These are phyloP conservation scores for Bibio marci DNA, from an alignment of 2,888 invertebrate species.

Conservation along the genomic window DNA sequence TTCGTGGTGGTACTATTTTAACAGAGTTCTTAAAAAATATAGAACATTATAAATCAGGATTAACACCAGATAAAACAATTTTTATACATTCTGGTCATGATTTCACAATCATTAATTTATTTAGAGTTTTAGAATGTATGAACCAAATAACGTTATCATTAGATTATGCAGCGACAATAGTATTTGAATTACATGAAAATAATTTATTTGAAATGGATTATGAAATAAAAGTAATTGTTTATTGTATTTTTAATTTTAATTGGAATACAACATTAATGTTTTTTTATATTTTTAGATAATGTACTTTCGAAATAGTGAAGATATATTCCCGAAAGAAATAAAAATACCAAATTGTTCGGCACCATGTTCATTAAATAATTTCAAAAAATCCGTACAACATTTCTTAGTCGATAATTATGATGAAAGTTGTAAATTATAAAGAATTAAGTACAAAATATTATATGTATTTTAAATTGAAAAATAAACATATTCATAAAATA, in stretches of 20 bases:
- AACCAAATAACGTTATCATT: conserved; percentile 43
- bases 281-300: no score
- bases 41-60: conserved; percentile 20
- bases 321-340: conserved; percentile 37
- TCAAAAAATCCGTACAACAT: conserved; percentile 34
- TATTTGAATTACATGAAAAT: conserved; percentile 52
- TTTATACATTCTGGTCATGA: conserved; percentile 69
- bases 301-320: no score
- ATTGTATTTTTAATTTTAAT: neutral
- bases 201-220: conserved; percentile 24
- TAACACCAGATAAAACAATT: conserved; percentile 35
- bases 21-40: conserved; percentile 48
- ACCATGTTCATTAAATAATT: conserved; percentile 41
- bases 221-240: conserved; percentile 47
- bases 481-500: no score
- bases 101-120: conserved; percentile 56
- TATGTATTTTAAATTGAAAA: no score
- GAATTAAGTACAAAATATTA: no score
- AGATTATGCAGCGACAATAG: conserved; percentile 56
- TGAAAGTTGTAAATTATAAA: conserved; percentile 35
- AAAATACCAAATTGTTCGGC: conserved; percentile 42
- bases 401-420: conserved; percentile 50
- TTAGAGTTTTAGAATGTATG: conserved; percentile 53
- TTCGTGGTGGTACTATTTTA: conserved; percentile 57
- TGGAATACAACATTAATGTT: no score